phyloP scores from a whole-genome alignment of 2,797 vertebrate genomes.

The Hipposideros larvatus region DNA sequence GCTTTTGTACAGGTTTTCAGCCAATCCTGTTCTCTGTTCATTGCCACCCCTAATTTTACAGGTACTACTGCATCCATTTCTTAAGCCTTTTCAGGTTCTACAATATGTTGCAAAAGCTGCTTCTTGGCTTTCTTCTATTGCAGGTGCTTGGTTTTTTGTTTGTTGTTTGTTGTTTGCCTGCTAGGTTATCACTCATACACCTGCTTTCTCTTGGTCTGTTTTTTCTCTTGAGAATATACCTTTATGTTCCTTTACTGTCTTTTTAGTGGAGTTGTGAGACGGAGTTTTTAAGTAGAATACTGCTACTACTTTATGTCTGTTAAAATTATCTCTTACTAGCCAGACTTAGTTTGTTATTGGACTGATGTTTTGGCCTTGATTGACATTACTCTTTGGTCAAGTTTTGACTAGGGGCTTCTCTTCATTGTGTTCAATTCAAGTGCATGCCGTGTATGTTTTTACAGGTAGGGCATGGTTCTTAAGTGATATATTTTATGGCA shows the following conservation, averaged over 20 bases:
- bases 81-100: not conserved
- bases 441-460: not conserved
- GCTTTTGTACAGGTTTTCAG: slow-evolving; percentile 15
- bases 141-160: not conserved
- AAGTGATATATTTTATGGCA: not conserved
- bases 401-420: slow-evolving; percentile 48
- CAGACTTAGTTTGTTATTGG: slow-evolving; percentile 63
- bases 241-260: not conserved
- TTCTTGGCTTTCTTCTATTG: not conserved
- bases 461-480: not conserved
- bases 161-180: not conserved
- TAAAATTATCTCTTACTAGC: slow-evolving; percentile 51
- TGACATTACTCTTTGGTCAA: slow-evolving; percentile 6
- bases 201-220: not conserved
- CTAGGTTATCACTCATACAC: not conserved
- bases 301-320: slow-evolving; percentile 15
- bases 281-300: not conserved
- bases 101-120: not conserved
- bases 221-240: not conserved
- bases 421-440: slow-evolving; percentile 47
- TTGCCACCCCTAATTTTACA: not conserved
- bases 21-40: not conserved
- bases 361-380: slow-evolving; percentile 54
- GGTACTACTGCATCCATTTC: not conserved
- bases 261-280: slow-evolving; percentile 33